Evolutionary conservation across 2,888 invertebrate genomes (phyloP).

Genomic region (Hemistola chrysoprasaria): DNA sequence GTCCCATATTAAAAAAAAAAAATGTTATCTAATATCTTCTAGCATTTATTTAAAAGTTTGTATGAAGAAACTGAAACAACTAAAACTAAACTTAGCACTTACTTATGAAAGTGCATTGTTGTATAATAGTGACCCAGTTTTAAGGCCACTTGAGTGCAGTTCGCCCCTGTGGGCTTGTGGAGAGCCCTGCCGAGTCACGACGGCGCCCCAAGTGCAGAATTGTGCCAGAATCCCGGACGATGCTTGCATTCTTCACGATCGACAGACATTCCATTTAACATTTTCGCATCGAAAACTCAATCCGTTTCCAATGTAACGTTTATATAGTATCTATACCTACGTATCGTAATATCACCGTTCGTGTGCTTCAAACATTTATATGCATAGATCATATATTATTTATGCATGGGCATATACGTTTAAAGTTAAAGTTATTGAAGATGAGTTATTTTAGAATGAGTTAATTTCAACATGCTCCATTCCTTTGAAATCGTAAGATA

Average conservation of each 20-base stretch:
- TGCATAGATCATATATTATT: too few relatives aligned
- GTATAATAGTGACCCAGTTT: constrained; percentile 1
- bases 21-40: too few relatives aligned
- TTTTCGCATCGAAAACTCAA: constrained; percentile 13
- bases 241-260: constrained; percentile 55
- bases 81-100: too few relatives aligned
- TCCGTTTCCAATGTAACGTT: constrained; percentile 15
- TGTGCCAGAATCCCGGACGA: constrained; percentile 46
- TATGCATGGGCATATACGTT: too few relatives aligned
- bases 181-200: constrained; percentile 29
- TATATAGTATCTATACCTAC: not conserved
- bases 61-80: constrained; percentile 1
- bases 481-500: too few relatives aligned
- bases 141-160: constrained; percentile 8
- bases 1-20: too few relatives aligned
- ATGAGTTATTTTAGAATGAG: too few relatives aligned
- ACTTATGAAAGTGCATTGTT: constrained; percentile 8
- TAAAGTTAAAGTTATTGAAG: too few relatives aligned
- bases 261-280: constrained; percentile 40
- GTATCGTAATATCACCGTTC: too few relatives aligned
- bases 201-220: constrained; percentile 42
- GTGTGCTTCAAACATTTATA: too few relatives aligned
- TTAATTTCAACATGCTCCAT: too few relatives aligned
- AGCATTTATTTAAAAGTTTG: not conserved
- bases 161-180: constrained; percentile 10